Conservation (phyloP, 2,888 invertebrate species). For the Ferrisia virgata region DNA sequence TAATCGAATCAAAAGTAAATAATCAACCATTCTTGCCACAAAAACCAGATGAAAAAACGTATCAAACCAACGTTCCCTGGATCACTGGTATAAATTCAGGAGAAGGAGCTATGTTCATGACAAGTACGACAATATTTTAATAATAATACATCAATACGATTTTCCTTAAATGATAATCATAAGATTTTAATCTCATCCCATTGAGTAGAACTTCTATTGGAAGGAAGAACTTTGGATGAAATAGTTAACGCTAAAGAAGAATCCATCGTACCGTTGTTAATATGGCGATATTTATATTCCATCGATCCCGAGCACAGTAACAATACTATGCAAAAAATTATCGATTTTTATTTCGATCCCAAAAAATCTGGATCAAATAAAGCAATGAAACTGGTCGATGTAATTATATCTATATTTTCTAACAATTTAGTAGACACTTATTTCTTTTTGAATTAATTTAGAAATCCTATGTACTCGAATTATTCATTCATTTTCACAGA, state of each 20-base stretch:
- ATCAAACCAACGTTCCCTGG: constrained; percentile 26
- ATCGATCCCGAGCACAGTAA: not conserved
- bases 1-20: not conserved
- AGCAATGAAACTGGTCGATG: not conserved
- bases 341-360: not conserved
- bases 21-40: not conserved
- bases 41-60: not conserved
- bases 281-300: not conserved
- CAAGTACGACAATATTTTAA: constrained; percentile 30
- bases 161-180: too few species aligned
- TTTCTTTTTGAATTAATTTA: too few species aligned
- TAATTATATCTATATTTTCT: not conserved
- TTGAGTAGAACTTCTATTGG: too few species aligned
- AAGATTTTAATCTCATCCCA: not conserved
- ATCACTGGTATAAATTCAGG: constrained; percentile 43
- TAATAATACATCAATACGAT: too few species aligned
- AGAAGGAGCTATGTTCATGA: constrained; percentile 33
- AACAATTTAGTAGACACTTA: too few species aligned
- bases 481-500: not conserved
- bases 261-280: not conserved
- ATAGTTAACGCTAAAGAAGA: not conserved
- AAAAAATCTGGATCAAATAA: not conserved
- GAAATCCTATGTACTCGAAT: too few species aligned
- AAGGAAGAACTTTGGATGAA: not conserved
- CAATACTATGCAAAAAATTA: not conserved